Evolutionary conservation across 2,113 vertebrate species (phyloP).

Genomic region (Pholis gunnellus): DNA sequence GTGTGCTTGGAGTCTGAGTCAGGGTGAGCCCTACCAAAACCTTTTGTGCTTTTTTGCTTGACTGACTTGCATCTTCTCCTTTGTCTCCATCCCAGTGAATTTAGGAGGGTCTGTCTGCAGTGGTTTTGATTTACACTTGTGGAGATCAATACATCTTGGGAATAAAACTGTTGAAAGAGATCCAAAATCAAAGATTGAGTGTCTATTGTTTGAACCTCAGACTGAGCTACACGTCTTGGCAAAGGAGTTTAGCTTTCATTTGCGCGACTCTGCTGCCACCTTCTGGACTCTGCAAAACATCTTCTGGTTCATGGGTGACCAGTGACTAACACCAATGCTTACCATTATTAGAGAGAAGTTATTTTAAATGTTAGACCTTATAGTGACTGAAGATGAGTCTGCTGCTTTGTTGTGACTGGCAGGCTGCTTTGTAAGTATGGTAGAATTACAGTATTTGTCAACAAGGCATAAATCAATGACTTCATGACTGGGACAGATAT

Average conservation of each 20-base stretch:
- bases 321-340: not conserved
- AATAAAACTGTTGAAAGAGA: slow-evolving; percentile 12
- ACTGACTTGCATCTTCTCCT: not conserved
- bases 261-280: slow-evolving; percentile 64
- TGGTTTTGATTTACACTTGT: slow-evolving; percentile 14
- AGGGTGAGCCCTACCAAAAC: slow-evolving; percentile 84
- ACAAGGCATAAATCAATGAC: slow-evolving; percentile 1
- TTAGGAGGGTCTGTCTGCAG: not conserved
- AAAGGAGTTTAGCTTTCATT: slow-evolving; percentile 10
- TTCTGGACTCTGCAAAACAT: slow-evolving; percentile 45
- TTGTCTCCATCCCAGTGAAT: slow-evolving; percentile 4
- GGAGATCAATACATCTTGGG: slow-evolving; percentile 15
- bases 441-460: not conserved
- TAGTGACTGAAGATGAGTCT: not conserved
- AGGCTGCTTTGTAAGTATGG: not conserved
- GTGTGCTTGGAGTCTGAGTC: slow-evolving; percentile 96
- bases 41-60: slow-evolving; percentile 9
- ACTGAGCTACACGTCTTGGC: not conserved
- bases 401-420: not conserved
- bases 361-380: not conserved
- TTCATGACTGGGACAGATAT: not conserved
- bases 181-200: slow-evolving; percentile 11
- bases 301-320: not conserved
- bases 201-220: not conserved
- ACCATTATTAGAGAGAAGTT: not conserved